These are phyloP conservation scores for Antechinus stuartii DNA, from an alignment of 2,113 vertebrate species.

Conservation along the genomic window DNA sequence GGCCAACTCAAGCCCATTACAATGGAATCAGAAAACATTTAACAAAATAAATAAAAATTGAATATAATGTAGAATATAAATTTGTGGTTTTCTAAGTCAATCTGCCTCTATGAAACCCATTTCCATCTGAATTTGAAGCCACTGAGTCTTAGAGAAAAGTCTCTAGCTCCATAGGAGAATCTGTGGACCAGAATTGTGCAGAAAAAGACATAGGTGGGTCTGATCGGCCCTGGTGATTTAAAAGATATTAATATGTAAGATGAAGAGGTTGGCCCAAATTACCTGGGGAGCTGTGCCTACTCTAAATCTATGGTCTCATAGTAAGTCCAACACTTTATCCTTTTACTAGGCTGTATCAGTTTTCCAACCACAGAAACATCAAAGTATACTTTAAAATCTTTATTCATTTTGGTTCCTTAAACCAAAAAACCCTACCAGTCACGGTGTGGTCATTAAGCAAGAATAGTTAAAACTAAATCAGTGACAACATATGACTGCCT, in stretches of 20 bases:
- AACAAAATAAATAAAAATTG: neutral
- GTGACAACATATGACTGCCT: conserved; percentile 7
- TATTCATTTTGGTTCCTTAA: conserved; percentile 70
- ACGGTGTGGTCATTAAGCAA: conserved; percentile 60
- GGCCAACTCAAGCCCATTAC: neutral
- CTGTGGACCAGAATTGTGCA: neutral
- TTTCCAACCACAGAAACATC: neutral
- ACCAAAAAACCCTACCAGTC: conserved; percentile 63
- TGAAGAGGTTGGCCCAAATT: neutral
- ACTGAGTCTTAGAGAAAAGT: neutral
- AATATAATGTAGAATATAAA: neutral
- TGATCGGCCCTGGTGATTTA: neutral
- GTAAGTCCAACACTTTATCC: neutral
- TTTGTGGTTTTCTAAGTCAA: neutral
- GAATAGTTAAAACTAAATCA: conserved; percentile 42
- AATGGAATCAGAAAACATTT: neutral
- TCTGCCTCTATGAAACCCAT: neutral
- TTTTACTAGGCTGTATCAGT: neutral
- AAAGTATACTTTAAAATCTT: conserved; percentile 49
- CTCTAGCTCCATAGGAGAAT: neutral
- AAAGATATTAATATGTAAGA: neutral
- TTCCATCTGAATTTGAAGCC: neutral
- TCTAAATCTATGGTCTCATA: neutral
- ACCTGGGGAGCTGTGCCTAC: neutral
- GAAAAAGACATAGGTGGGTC: neutral